Evolutionary conservation across 64 coral and sea anemone genomes (phyloP), one percentile per base, ranked within the genome.

Genomic region (Catalaphyllia jardinei): DNA sequence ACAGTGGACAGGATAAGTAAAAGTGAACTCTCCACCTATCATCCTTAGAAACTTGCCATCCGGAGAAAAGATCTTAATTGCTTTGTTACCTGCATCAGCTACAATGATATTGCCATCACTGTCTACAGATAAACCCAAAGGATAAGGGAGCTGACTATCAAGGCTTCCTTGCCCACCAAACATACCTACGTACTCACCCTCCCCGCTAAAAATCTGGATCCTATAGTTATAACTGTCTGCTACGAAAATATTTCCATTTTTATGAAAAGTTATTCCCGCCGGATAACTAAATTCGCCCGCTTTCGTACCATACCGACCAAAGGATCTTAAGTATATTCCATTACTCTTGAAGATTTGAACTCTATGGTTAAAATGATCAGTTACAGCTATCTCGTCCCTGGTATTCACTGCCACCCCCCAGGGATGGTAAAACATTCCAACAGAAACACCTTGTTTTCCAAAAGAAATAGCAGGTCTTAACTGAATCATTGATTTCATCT

Each of bases 321-420:
- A 67, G 3, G 64, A 67, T 67, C 64, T 22, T 67, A 87, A 10
- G 64, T 49, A 73, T 22, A 25, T 29, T 1, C 83, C 83, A 30
- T 87, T 9, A 54, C 2, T 51, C 28, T 74, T n/a, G 19, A 73
- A 87, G 64, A 87, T 25, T 73, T 54, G 25, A n/a, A 87, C 67
- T 30, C 69, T 67, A n/a, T 73, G 29, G 29, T 73, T 71, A 6
- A 39, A 22, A 59, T 14, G 15, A 67, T 87, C 46, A 51, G 52
- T 20, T 3, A 87, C 83, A 42, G 83, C 67, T 13, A 87, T 87
- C 31, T 87, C 67, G 67, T 71, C 49, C 2, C 4, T n/a, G 10
- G 67, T 15, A 69, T 67, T 67, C 9, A 67, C 64, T 67, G 64
- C 64, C 3, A 67, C 20, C 64, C 64, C 64, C 64, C 64, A 67